Base-by-base conservation (phyloP, 2,113 vertebrate genomes). In the Melanerpes formicivorus region DNA sequence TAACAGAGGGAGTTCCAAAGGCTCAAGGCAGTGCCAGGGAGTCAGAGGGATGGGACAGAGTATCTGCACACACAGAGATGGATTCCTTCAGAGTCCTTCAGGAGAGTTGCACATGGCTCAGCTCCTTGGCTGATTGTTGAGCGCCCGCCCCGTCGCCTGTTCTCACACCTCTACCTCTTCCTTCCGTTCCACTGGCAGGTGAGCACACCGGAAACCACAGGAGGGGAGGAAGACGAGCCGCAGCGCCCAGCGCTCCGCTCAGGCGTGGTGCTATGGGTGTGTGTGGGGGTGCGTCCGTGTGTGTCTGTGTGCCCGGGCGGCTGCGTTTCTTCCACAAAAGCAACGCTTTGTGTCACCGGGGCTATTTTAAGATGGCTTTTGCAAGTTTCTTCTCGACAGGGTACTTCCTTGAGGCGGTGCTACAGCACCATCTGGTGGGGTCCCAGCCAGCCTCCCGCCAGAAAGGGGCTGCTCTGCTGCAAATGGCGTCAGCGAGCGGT, bases 341-440 rank as follows among this genome's bases (percentile, higher is more conserved):
- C 64, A 11, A 6, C 6, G 26, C 14, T 8, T 56, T 6, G 56
- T 14, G 34, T 63, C 55, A 50, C 10, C 44, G 1, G 18, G 5
- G 37, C 81, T 70, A 11, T 62, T 84, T 70, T 42, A 42, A 40
- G 52, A 7, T 0, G 13, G 29, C 30, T 80, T 77, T 56, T 6
- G 40, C 30, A 25, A 10, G 44, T 19, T 44, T 15, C 29, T 58
- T 14, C 59, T 4, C 1, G 18, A 2, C 3, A 14, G 25, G 34
- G 27, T 1, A 4, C 10, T 18, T 42, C 64, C 37, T 21, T 69
- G 66, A 25, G 77, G 90, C 86, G 18, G 95, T 90, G 88, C 59
- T 55, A 76, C 93, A 92, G 95, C 96, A 27, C 96, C 96, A 40
- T 30, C 95, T 92, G 93, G 44, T 63, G 96, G 94, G 83, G 10